These are phyloP conservation scores for Zoanthus sansibaricus DNA, from an alignment of 92 coral and sea anemone genomes.

Conservation along the genomic window DNA sequence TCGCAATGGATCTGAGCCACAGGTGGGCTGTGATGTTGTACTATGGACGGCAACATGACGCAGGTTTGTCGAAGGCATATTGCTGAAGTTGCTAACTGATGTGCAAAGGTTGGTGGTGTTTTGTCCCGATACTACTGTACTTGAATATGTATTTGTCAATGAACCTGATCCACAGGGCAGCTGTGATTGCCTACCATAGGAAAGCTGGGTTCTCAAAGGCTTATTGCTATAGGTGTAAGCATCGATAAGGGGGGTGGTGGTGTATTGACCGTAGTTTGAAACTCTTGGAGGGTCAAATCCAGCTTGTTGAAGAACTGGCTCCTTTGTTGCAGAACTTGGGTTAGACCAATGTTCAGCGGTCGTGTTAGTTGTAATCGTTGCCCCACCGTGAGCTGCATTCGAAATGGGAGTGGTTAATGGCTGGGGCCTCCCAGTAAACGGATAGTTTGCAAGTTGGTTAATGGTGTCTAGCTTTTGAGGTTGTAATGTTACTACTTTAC, in stretches of 20 bases:
- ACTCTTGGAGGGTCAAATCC: not conserved
- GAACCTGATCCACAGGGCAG: not conserved
- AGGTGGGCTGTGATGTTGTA: not conserved
- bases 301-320: constrained; percentile 1
- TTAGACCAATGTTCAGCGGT: not conserved
- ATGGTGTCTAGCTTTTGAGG: not conserved
- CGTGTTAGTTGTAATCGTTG: not conserved
- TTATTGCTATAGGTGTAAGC: no score
- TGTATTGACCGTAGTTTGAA: not conserved
- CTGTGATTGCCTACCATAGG: not conserved
- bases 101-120: no score
- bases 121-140: not conserved
- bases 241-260: not conserved
- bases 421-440: not conserved
- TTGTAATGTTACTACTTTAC: not conserved
- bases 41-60: not conserved
- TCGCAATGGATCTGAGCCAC: not conserved
- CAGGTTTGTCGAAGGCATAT: not conserved
- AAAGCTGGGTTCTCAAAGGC: no score
- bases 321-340: not conserved
- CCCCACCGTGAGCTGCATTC: not conserved
- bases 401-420: not conserved
- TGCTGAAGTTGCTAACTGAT: not conserved
- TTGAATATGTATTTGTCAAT: not conserved
- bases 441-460: not conserved